Conservation (phyloP, 2,888 invertebrate genomes). For the Trachelus troglodyta region DNA sequence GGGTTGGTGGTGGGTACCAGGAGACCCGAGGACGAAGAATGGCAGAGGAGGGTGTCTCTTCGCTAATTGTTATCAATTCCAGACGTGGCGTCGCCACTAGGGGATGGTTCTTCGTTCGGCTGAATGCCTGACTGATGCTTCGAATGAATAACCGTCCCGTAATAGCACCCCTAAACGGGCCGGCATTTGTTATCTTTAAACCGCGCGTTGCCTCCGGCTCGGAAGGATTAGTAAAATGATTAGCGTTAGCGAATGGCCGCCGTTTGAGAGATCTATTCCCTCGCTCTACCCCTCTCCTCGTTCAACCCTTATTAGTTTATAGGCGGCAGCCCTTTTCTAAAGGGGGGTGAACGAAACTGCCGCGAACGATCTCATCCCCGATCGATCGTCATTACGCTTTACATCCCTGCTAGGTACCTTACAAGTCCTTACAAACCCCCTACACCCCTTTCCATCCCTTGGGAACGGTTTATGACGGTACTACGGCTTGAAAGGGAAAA, state of each 20-base stretch:
- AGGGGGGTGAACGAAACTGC: no score
- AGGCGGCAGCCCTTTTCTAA: slow-evolving; percentile 9
- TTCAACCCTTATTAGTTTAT: slow-evolving; percentile 17
- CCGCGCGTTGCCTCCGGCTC: slow-evolving; percentile 17
- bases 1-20: no score
- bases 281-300: background rate
- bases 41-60: no score
- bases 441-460: no score
- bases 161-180: slow-evolving; percentile 49
- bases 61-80: slow-evolving; percentile 35
- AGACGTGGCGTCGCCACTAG: background rate
- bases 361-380: no score
- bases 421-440: no score
- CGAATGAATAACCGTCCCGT: slow-evolving; percentile 47
- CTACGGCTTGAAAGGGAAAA: no score
- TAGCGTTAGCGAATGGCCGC: slow-evolving; percentile 44
- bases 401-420: no score
- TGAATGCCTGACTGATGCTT: background rate
- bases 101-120: background rate
- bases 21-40: no score
- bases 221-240: slow-evolving; percentile 43
- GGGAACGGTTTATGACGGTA: no score
- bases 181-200: slow-evolving; percentile 59
- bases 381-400: no score
- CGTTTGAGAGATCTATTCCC: slow-evolving; percentile 3